These are phyloP conservation scores for Phoeniculus purpureus DNA, from an alignment of 2,797 vertebrate genomes.

Conservation along the genomic window DNA sequence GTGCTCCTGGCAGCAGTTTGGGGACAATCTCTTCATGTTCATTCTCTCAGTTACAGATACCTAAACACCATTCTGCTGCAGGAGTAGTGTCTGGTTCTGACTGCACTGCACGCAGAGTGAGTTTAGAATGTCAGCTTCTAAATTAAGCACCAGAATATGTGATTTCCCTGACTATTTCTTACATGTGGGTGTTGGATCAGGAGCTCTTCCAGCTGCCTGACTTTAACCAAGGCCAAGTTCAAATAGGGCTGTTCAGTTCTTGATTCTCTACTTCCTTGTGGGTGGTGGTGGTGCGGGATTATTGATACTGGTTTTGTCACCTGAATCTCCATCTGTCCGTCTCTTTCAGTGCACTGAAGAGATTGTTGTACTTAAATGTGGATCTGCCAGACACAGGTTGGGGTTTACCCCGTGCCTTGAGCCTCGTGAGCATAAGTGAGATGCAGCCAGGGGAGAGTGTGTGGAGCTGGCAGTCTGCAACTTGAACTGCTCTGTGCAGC, in stretches of 20 bases:
- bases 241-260: neutral
- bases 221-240: conserved; percentile 46
- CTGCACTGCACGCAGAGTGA: neutral
- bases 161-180: conserved; percentile 55
- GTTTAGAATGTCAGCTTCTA: conserved; percentile 58
- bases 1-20: neutral
- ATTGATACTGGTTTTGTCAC: neutral
- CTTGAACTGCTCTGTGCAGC: neutral
- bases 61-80: neutral
- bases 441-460: neutral
- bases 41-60: neutral
- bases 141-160: conserved; percentile 53
- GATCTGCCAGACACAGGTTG: neutral
- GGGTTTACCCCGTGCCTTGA: neutral
- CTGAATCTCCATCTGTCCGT: neutral
- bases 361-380: neutral
- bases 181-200: neutral
- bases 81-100: conserved; percentile 10
- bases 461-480: neutral
- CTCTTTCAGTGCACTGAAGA: neutral
- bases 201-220: conserved; percentile 29
- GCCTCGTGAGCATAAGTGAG: neutral
- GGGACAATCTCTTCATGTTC: neutral
- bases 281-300: neutral
- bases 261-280: neutral